These are phyloP conservation scores for Ectropis crepuscularia DNA, from an alignment of 2,888 invertebrate genomes.

Conservation along the genomic window DNA sequence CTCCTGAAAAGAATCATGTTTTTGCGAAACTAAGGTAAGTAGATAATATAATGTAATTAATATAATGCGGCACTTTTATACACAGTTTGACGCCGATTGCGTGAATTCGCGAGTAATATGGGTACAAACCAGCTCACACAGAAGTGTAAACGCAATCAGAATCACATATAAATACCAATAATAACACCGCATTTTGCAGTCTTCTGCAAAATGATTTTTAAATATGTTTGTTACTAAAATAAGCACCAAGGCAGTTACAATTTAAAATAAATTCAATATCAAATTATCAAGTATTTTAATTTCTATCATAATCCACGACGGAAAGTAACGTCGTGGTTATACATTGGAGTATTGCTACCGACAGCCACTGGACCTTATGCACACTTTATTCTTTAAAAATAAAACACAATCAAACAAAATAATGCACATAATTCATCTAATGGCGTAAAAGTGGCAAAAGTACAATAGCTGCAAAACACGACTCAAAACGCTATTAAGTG, in stretches of 20 bases:
- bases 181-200: neutral
- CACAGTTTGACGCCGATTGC: too few relatives aligned
- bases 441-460: conserved; percentile 25
- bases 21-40: conserved; percentile 14
- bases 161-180: too few relatives aligned
- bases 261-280: conserved; percentile 17
- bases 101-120: too few relatives aligned
- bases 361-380: conserved; percentile 16
- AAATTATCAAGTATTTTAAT: conserved; percentile 7
- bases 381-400: conserved; percentile 10
- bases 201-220: neutral
- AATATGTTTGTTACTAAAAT: neutral
- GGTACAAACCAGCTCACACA: too few relatives aligned
- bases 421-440: conserved; percentile 24
- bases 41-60: too few relatives aligned
- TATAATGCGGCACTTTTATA: too few relatives aligned
- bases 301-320: neutral
- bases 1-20: conserved; percentile 4
- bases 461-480: conserved; percentile 25
- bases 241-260: conserved; percentile 16
- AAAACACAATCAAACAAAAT: conserved; percentile 15
- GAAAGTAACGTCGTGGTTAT: conserved; percentile 8
- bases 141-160: too few relatives aligned
- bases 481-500: neutral
- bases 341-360: conserved; percentile 20